Evolutionary conservation across 2,888 invertebrate genomes (phyloP).

Genomic region (Lamellibrachia satsuma): DNA sequence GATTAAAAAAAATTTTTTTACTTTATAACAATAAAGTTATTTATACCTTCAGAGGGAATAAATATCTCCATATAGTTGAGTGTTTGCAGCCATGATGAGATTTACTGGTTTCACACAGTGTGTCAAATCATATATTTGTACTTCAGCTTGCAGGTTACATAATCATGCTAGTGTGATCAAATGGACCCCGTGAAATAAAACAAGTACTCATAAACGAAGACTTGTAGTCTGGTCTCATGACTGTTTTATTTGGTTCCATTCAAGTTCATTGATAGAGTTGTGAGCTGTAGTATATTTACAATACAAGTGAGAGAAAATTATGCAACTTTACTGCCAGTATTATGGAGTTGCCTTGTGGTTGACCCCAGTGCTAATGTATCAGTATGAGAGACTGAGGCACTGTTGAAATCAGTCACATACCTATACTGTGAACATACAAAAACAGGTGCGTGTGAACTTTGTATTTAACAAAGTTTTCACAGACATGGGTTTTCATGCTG

Average conservation of each 20-base stretch:
- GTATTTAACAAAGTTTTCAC: no score
- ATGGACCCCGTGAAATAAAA: not conserved
- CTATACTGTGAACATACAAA: not conserved
- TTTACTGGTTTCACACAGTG: no score
- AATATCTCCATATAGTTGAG: not conserved
- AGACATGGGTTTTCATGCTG: no score
- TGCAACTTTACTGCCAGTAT: conserved; percentile 2
- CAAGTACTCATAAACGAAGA: not conserved
- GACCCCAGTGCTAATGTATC: not conserved
- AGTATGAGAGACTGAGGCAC: not conserved
- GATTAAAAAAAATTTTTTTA: no score
- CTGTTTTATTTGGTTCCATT: not conserved
- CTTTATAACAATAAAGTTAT: no score
- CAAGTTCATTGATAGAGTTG: not conserved
- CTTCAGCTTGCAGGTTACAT: not conserved
- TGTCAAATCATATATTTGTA: not conserved
- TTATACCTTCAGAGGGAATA: no score
- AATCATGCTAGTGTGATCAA: not conserved
- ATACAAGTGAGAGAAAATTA: not conserved
- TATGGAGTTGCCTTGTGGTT: not conserved
- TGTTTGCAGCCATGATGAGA: not conserved
- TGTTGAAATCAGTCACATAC: not conserved
- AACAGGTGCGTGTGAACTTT: no score
- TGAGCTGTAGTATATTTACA: not conserved
- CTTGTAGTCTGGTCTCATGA: not conserved